Evolutionary conservation across 2,797 vertebrate species (phyloP), one percentile per base, ranked within the genome.

Genomic region (Tenualosa thibaudeaui): DNA sequence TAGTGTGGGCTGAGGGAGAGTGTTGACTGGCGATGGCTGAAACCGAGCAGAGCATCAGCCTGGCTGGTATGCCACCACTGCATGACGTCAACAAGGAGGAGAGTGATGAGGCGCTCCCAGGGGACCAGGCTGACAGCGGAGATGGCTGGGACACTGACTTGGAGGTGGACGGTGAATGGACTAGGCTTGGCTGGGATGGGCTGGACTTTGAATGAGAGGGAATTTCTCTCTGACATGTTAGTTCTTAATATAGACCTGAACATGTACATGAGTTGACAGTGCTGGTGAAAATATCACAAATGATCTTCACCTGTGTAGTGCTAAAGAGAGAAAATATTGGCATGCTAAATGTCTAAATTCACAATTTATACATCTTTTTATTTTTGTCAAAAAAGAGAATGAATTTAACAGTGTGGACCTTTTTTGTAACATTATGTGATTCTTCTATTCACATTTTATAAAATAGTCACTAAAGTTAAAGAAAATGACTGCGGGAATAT

Each of bases 141-240:
- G 71, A 78, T 10, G 71, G 19, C 12, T 78, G 71, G 71, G 71
- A 78, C 71, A 78, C 71, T 7, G 71, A 78, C 37, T 40, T 46
- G 19, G 71, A 46, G 40, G 15, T 22, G 71, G 37, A 46, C 2
- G 71, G 71, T 78, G 43, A 78, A 78, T 12, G 50, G 10, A 51
- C 50, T 51, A 12, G 50, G 50, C 7, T 51, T 5, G 50, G 46
- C 46, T 49, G 46, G 50, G 50, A 9, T 51, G 50, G 50, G 71
- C 37, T 75, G 68, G 71, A 17, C 71, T 78, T 6, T 6, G 40
- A 43, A 46, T 0, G 37, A 19, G 37, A 46, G 71, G 71, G 71
- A 40, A 78, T 78, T 78, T 78, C 71, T 56, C 54, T 78, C 71
- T 78, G 71, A 78, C 71, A 19, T 24, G 58, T 5, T 62, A 22